Evolutionary conservation across 2,888 invertebrate genomes (phyloP).

Genomic region (Caenorhabditis angaria): DNA sequence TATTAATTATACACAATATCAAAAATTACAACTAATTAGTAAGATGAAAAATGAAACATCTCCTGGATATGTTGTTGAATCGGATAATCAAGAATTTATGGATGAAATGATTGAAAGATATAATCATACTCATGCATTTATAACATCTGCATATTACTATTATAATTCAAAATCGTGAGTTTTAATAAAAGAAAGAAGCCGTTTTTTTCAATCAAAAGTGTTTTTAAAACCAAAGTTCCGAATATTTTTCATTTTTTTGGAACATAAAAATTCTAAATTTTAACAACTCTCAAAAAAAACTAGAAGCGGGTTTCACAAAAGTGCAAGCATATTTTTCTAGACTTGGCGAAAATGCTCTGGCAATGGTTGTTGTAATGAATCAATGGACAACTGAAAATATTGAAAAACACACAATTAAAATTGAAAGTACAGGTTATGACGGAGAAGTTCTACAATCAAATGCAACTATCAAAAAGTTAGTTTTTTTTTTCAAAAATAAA

Average conservation of each 20-base stretch:
- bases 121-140: conserved; percentile 22
- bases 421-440: conserved; percentile 12
- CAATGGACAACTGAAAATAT: conserved; percentile 18
- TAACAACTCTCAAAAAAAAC: not conserved
- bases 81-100: not conserved
- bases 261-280: too few relatives aligned
- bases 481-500: not conserved
- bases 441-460: not conserved
- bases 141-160: conserved; percentile 31
- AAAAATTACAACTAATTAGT: too few relatives aligned
- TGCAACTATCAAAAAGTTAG: conserved; percentile 26
- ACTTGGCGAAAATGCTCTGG: conserved; percentile 26
- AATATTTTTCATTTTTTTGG: too few relatives aligned
- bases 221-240: too few relatives aligned
- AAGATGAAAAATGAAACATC: not conserved
- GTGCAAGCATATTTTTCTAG: conserved; percentile 7
- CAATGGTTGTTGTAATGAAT: conserved; percentile 30
- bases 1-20: too few relatives aligned
- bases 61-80: too few relatives aligned
- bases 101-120: conserved; percentile 5
- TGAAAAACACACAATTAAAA: conserved; percentile 21
- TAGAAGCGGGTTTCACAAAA: not conserved
- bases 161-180: conserved; percentile 30
- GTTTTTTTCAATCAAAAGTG: too few relatives aligned
- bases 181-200: too few relatives aligned